phyloP scores from a whole-genome alignment of 2,113 vertebrate genomes.

The Uria aalge region DNA sequence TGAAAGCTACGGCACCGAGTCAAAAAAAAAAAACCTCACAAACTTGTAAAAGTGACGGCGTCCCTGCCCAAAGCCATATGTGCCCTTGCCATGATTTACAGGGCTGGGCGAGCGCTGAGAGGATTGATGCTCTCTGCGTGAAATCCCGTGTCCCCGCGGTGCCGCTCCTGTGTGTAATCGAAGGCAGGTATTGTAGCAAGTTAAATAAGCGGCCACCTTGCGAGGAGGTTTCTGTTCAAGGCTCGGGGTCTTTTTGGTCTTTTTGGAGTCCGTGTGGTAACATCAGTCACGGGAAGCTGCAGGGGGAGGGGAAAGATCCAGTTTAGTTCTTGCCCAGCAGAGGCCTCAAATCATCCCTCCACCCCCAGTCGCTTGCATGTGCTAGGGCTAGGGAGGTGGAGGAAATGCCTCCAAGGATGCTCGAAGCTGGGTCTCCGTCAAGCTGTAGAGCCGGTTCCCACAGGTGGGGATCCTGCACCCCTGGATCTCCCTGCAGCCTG shows the following conservation, averaged over 20 bases:
- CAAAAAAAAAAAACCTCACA: background rate
- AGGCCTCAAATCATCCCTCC: background rate
- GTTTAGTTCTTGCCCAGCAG: background rate
- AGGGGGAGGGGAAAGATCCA: background rate
- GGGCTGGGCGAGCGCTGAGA: background rate
- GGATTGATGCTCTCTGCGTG: background rate
- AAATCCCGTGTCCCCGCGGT: background rate
- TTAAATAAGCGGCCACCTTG: background rate
- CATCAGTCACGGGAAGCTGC: background rate
- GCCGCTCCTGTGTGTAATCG: background rate
- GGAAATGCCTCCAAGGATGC: background rate
- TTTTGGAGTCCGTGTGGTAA: background rate
- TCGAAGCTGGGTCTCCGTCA: background rate
- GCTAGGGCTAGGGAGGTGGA: accelerated
- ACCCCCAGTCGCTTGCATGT: background rate
- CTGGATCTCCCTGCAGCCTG: background rate
- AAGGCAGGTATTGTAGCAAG: background rate
- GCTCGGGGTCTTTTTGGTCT: background rate
- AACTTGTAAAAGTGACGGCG: background rate
- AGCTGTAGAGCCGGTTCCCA: background rate
- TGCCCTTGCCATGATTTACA: background rate
- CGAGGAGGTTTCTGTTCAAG: background rate
- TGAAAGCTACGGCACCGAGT: background rate
- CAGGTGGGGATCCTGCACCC: background rate
- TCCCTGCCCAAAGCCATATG: background rate